A percentile compares a stretch with the other conserved stretches of the same genome.
These are phyloP conservation scores for Bubo scandiacus DNA, from an alignment of 2,113 vertebrate genomes.

Conservation along the genomic window DNA sequence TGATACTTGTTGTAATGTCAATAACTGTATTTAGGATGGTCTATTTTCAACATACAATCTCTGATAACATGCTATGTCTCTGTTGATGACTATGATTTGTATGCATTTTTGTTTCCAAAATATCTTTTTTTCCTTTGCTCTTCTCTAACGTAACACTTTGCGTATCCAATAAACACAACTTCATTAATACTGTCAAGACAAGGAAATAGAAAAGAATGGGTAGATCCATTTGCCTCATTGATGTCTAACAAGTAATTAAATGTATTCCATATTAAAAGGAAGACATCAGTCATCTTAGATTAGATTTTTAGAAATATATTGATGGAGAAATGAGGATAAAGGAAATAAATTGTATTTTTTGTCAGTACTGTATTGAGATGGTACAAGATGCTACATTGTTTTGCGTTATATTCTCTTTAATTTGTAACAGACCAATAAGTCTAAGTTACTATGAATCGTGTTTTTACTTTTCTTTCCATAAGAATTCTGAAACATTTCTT, in stretches of 20 bases:
- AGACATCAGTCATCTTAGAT: background rate
- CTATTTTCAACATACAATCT: background rate
- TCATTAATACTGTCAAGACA: background rate
- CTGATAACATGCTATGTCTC: background rate
- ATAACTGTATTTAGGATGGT: constrained; percentile 1
- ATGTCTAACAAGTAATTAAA: background rate
- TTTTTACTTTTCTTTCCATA: background rate
- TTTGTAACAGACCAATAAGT: background rate
- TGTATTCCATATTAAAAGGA: background rate
- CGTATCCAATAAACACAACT: background rate
- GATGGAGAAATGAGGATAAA: background rate
- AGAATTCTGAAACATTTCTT: background rate
- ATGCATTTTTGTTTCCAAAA: background rate
- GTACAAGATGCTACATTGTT: background rate
- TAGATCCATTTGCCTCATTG: background rate
- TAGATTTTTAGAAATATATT: background rate
- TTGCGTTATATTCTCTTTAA: background rate
- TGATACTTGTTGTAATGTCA: constrained; percentile 1
- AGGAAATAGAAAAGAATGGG: background rate
- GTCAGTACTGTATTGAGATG: background rate
- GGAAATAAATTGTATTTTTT: background rate
- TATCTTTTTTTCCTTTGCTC: background rate
- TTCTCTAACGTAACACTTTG: background rate
- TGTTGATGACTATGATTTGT: background rate
- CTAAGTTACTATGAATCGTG: background rate